Evolutionary conservation across 2,888 invertebrate species (phyloP).

Genomic region (Onchidella celtica): DNA sequence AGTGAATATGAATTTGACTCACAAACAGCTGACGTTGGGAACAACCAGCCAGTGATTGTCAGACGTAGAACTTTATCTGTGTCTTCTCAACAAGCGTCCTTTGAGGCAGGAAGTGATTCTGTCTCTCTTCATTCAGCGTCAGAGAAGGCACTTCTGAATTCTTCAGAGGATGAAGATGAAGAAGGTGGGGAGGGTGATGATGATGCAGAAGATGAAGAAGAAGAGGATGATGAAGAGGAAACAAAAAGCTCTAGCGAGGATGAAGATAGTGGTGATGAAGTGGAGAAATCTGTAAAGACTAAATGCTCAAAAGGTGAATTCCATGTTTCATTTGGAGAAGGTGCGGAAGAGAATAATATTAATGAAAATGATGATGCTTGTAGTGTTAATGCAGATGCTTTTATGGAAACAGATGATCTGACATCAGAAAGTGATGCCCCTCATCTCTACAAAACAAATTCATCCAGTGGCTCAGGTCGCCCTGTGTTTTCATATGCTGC

Average conservation of each 20-base stretch:
- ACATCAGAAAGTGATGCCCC: neutral
- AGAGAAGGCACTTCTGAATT: neutral
- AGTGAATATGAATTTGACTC: conserved; percentile 49
- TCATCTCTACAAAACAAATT: neutral
- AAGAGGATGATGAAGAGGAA: conserved; percentile 11
- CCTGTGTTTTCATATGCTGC: neutral
- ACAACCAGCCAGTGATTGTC: conserved; percentile 31
- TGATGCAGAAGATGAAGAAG: conserved; percentile 25
- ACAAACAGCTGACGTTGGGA: neutral
- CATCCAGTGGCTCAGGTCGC: neutral
- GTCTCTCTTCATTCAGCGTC: neutral
- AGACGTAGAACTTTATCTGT: conserved; percentile 33
- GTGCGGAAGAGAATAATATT: neutral
- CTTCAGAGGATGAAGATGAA: conserved; percentile 6
- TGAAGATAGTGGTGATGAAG: conserved; percentile 1
- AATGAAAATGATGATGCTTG: neutral
- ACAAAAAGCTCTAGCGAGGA: neutral
- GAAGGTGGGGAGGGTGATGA: neutral
- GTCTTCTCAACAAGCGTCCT: conserved; percentile 33
- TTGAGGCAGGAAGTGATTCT: conserved; percentile 30
- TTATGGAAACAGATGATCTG: conserved; percentile 1
- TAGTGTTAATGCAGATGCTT: conserved; percentile 9
- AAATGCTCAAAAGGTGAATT: neutral
- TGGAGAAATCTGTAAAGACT: neutral
- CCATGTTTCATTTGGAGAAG: conserved; percentile 31